A percentile compares a stretch with the other conserved stretches of the same genome.
Evolutionary conservation across 2,888 invertebrate genomes (phyloP).

Genomic region (Exephanes ischioxanthus): DNA sequence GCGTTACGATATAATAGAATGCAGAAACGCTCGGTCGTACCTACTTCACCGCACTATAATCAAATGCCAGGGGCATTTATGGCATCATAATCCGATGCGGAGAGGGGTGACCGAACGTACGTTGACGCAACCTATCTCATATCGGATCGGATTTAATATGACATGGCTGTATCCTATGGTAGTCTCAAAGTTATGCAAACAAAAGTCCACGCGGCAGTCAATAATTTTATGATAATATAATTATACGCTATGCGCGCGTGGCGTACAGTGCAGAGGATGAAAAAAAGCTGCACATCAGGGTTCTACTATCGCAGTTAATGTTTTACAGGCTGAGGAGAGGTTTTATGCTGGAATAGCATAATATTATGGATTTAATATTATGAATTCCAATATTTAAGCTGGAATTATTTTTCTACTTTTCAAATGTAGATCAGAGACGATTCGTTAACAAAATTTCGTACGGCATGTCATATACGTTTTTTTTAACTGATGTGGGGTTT

Average conservation of each 20-base stretch:
- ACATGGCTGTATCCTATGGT: slow-evolving; percentile 1
- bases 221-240: slow-evolving; percentile 33
- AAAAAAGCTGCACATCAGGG: not conserved
- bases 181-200: slow-evolving; percentile 28
- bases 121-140: slow-evolving; percentile 50
- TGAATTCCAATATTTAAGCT: no score
- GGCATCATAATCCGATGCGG: slow-evolving; percentile 57
- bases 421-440: not conserved
- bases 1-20: slow-evolving; percentile 57
- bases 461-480: not conserved
- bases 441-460: not conserved
- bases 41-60: slow-evolving; percentile 58
- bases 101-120: slow-evolving; percentile 55
- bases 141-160: slow-evolving; percentile 56
- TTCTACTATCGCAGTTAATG: not conserved
- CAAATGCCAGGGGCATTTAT: slow-evolving; percentile 65
- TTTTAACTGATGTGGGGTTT: not conserved
- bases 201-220: slow-evolving; percentile 31
- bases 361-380: no score
- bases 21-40: slow-evolving; percentile 50
- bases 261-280: not conserved
- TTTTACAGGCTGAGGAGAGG: not conserved
- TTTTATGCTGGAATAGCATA: not conserved
- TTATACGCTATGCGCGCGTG: not conserved
- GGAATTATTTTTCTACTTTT: no score